Percentiles rank a stretch among this genome's conserved stretches.
Conservation (phyloP, 2,888 invertebrate genomes). For the Drosophila buzzatii region DNA sequence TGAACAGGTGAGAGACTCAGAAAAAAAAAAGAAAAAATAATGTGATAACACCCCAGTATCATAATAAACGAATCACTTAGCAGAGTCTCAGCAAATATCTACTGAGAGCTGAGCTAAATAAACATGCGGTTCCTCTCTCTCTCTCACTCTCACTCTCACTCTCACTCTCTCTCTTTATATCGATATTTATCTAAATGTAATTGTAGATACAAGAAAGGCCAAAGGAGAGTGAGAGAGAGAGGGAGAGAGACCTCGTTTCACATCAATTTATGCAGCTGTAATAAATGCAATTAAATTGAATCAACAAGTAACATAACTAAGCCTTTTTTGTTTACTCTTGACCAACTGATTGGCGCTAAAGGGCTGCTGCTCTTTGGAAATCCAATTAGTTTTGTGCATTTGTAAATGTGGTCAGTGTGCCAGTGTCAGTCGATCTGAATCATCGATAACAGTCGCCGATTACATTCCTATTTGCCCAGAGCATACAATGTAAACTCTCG, state of each 20-base stretch:
- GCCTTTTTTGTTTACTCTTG: not conserved
- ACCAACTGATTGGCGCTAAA: not conserved
- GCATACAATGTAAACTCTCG: not conserved
- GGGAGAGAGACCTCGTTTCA: no score
- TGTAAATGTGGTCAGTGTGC: not conserved
- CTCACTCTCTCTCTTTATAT: not conserved
- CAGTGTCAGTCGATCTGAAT: not conserved
- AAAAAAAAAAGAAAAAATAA: not conserved
- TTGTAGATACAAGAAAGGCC: not conserved
- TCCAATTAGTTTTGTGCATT: constrained; percentile 2
- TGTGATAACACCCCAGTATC: no score
- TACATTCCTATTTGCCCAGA: not conserved
- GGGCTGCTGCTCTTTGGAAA: not conserved
- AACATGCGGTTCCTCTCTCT: not conserved
- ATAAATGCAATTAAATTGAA: not conserved
- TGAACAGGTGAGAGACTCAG: not conserved
- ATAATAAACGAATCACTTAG: not conserved
- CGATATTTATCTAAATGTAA: not conserved
- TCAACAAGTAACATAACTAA: constrained; percentile 3
- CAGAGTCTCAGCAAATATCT: not conserved
- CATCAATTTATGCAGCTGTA: not conserved
- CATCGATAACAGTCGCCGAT: constrained; percentile 12
- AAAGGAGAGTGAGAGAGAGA: no score
- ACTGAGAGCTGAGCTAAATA: not conserved
- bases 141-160: no score